phyloP scores from a whole-genome alignment of 2,888 invertebrate species.

The Gnatocerus cornutus region DNA sequence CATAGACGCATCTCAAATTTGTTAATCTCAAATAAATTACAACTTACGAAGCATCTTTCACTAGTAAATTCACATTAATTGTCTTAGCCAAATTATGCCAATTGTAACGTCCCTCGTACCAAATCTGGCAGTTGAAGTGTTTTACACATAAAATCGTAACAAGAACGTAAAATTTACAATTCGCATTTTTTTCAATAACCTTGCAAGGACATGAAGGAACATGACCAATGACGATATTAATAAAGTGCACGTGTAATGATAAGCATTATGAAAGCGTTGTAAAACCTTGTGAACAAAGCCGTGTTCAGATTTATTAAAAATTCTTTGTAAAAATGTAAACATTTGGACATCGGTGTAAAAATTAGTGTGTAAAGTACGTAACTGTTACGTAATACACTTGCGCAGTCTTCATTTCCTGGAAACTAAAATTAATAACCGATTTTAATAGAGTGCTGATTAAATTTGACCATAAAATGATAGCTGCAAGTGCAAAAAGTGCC shows the following conservation, averaged over 20 bases:
- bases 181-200: background rate
- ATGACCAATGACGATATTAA: slow-evolving; percentile 17
- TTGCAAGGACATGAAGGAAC: slow-evolving; percentile 17
- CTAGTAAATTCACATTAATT: background rate
- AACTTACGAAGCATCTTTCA: background rate
- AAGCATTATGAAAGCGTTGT: slow-evolving; percentile 1
- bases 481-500: slow-evolving; percentile 15
- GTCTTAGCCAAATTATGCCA: slow-evolving; percentile 6
- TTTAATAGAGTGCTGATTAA: slow-evolving; percentile 13
- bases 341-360: background rate
- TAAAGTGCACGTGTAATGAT: slow-evolving; percentile 22
- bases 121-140: background rate
- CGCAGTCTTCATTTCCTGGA: slow-evolving; percentile 20
- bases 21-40: too few relatives aligned
- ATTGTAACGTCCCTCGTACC: slow-evolving; percentile 5
- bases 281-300: background rate
- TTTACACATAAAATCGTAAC: background rate
- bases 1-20: too few relatives aligned
- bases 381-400: background rate
- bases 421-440: slow-evolving; percentile 19
- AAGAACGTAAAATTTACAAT: background rate
- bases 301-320: background rate
- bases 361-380: slow-evolving; percentile 1
- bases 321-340: background rate
- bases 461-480: slow-evolving; percentile 25